phyloP scores from a whole-genome alignment of 2,888 invertebrate genomes.

The Allolobophora icterica region DNA sequence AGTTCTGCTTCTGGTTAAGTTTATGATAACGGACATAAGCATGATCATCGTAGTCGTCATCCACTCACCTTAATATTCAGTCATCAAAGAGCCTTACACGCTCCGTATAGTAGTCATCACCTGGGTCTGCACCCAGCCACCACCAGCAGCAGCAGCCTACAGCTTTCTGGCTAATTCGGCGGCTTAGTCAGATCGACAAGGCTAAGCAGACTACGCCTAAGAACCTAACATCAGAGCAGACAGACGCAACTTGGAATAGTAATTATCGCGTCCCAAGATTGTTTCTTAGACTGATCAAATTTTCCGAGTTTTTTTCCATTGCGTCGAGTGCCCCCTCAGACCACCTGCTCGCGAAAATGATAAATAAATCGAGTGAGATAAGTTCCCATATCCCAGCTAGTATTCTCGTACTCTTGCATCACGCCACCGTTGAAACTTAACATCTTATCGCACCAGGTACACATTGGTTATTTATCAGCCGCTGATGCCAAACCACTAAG shows the following conservation, averaged over 20 bases:
- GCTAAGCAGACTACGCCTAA: not conserved
- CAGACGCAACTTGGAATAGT: not conserved
- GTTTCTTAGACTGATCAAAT: not conserved
- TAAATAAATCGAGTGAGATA: not conserved
- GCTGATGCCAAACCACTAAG: not conserved
- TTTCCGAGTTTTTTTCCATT: not conserved
- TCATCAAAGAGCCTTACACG: not conserved
- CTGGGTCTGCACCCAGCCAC: not conserved
- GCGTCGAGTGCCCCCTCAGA: not conserved
- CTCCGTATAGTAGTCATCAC: not conserved
- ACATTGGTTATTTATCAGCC: not conserved
- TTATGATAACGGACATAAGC: not conserved
- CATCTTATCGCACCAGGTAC: not conserved
- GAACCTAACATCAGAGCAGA: not conserved
- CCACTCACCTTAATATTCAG: constrained; percentile 11
- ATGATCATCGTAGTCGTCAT: not conserved
- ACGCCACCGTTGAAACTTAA: not conserved
- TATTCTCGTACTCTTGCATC: not conserved
- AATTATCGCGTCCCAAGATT: not conserved
- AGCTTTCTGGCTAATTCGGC: not conserved
- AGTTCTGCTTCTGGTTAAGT: not conserved
- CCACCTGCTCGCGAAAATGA: not conserved
- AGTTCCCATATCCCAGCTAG: not conserved
- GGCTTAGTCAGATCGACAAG: not conserved
- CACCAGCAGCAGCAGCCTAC: constrained; percentile 10